Evolutionary conservation across 2,113 vertebrate genomes (phyloP), one percentile per base, ranked within the genome.

Genomic region (Calidris pugnax): DNA sequence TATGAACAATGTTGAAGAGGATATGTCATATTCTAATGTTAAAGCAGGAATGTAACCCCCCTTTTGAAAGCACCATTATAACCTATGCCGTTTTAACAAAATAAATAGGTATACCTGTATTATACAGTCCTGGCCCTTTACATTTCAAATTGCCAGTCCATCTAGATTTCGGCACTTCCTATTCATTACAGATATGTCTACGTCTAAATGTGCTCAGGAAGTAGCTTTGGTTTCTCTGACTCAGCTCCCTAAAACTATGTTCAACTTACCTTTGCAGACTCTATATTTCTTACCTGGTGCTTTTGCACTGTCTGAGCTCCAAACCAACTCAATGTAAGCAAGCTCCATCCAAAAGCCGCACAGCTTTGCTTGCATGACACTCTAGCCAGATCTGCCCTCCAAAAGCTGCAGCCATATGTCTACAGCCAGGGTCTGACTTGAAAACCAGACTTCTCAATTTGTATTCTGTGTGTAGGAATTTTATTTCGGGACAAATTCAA

Each of bases 41-140:
- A 51, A 66, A 71, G 32, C 11, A 63, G 23, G 9, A 85, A 47
- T 23, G 23, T 13, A 73, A 26, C 5, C 10, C 12, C 12, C 41
- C 56, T 67, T 80, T 75, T 56, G 27, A 90, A 51, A 20, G 10
- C 20, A 43, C 5, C 2, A 1, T 82, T 85, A 35, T 8, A 90
- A 47, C 7, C 8, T 39, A 24, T 2, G 23, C 4, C 0, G 0
- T 47, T 75, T 63, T 39, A 63, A 68, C 5, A 35, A 21, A 71
- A 30, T 60, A 39, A 59, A 41, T 27, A 76, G 4, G 3, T 63
- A 48, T 67, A 12, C 26, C 24, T 82, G 7, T 62, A 57, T 16
- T 48, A 4, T 19, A 23, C 5, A 60, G 17, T 47, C 24, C 20
- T 47, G 10, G 2, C 7, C 16, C 27, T 62, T 67, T n/a, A 57